Percentiles rank a stretch among this genome's conserved stretches.
Evolutionary conservation across 1,140 invertebrate species (phyloP).

Genomic region (Probaryconus sp.): DNA sequence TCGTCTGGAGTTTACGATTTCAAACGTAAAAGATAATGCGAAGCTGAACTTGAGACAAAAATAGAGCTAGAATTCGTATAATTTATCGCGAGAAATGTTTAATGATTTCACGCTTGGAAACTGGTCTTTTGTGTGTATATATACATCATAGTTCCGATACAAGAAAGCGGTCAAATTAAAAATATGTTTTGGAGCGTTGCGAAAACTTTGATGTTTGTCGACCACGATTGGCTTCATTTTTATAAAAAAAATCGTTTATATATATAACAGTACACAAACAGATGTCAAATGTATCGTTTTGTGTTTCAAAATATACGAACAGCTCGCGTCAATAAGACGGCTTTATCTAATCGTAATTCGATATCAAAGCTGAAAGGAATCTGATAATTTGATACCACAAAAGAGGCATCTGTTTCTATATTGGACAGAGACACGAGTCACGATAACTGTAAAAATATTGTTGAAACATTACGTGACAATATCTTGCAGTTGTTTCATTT

Average conservation of each 20-base stretch:
- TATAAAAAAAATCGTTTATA: neutral
- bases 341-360: constrained; percentile 43
- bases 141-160: no score
- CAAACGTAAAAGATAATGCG: neutral
- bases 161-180: no score
- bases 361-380: constrained; percentile 42
- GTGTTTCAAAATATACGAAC: constrained; percentile 38
- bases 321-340: constrained; percentile 33
- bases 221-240: constrained; percentile 5
- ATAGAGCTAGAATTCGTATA: neutral
- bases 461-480: neutral
- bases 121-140: no score
- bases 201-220: neutral
- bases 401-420: constrained; percentile 21
- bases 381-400: constrained; percentile 34
- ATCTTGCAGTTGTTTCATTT: no score
- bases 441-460: constrained; percentile 6
- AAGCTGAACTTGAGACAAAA: constrained; percentile 16
- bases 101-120: constrained; percentile 14
- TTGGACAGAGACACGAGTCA: constrained; percentile 1
- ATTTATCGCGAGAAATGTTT: constrained; percentile 3
- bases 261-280: constrained; percentile 18
- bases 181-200: no score
- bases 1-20: no score
- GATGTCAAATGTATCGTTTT: constrained; percentile 33